Evolutionary conservation across 2,888 invertebrate species (phyloP).

Genomic region (Alsophila aescularia): DNA sequence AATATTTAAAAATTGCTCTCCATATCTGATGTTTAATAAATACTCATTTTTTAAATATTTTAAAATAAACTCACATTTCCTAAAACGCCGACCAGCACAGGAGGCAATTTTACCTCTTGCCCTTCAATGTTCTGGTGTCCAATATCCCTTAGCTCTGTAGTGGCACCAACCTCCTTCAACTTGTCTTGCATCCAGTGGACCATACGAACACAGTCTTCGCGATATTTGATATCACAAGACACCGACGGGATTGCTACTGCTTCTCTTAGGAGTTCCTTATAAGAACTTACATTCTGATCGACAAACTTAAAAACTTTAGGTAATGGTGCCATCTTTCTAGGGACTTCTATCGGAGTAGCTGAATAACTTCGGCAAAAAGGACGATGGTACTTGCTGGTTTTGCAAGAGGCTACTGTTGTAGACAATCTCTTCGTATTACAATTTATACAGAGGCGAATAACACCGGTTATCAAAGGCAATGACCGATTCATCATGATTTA

Average conservation of each 20-base stretch:
- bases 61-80: slow-evolving; percentile 84
- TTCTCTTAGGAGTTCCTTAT: slow-evolving; percentile 91
- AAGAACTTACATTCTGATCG: slow-evolving; percentile 90
- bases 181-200: slow-evolving; percentile 91
- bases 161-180: slow-evolving; percentile 88
- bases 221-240: slow-evolving; percentile 94
- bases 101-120: slow-evolving; percentile 90
- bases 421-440: slow-evolving; percentile 53
- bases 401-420: slow-evolving; percentile 40
- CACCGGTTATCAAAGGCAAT: slow-evolving; percentile 42
- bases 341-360: slow-evolving; percentile 47
- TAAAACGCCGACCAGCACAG: slow-evolving; percentile 91
- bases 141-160: slow-evolving; percentile 89
- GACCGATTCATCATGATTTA: slow-evolving; percentile 33
- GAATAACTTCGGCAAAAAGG: slow-evolving; percentile 48
- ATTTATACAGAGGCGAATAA: slow-evolving; percentile 33
- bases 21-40: too few relatives aligned
- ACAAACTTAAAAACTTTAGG: slow-evolving; percentile 87
- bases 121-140: slow-evolving; percentile 92
- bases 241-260: slow-evolving; percentile 97
- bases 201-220: slow-evolving; percentile 93
- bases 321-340: slow-evolving; percentile 67
- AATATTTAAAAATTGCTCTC: too few relatives aligned
- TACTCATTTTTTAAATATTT: too few relatives aligned
- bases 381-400: slow-evolving; percentile 39